Conservation (phyloP, 1,140 invertebrate genomes). For the Cylas formicarius region DNA sequence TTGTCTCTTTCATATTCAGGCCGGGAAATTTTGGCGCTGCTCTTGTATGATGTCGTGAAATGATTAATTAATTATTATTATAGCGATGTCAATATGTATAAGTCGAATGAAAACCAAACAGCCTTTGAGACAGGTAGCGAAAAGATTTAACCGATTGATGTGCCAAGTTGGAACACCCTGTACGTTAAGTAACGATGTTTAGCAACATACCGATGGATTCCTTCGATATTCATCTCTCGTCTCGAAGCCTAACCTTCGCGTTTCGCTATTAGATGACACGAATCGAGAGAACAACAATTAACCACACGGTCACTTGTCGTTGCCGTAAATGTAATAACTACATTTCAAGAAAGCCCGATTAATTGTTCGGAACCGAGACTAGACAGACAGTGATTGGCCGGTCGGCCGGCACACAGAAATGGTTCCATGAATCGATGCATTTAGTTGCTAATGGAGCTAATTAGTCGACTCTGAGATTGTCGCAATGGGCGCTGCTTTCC, state of each 20-base stretch:
- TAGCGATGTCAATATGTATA: too few species aligned
- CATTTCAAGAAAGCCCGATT: conserved; percentile 28
- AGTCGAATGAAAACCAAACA: too few species aligned
- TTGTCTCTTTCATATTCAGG: too few species aligned
- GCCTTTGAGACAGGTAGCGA: background rate
- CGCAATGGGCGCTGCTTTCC: conserved; percentile 38
- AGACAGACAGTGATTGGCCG: conserved; percentile 31
- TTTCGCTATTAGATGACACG: conserved; percentile 18
- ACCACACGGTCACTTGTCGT: conserved; percentile 12
- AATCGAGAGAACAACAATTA: conserved; percentile 20
- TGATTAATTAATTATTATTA: too few species aligned
- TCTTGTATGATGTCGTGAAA: too few species aligned
- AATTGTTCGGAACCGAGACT: conserved; percentile 19
- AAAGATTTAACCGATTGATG: conserved; percentile 4
- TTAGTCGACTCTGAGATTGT: conserved; percentile 39
- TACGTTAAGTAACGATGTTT: background rate
- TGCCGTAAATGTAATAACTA: conserved; percentile 30
- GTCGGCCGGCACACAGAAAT: conserved; percentile 12
- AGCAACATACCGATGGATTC: background rate
- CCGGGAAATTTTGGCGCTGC: too few species aligned
- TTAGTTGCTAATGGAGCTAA: conserved; percentile 38
- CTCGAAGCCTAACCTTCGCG: conserved; percentile 1
- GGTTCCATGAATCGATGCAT: conserved; percentile 35
- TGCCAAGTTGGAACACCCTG: background rate
- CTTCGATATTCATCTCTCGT: background rate